phyloP scores from a whole-genome alignment of 2,888 invertebrate species.

The Diarsia mendica region DNA sequence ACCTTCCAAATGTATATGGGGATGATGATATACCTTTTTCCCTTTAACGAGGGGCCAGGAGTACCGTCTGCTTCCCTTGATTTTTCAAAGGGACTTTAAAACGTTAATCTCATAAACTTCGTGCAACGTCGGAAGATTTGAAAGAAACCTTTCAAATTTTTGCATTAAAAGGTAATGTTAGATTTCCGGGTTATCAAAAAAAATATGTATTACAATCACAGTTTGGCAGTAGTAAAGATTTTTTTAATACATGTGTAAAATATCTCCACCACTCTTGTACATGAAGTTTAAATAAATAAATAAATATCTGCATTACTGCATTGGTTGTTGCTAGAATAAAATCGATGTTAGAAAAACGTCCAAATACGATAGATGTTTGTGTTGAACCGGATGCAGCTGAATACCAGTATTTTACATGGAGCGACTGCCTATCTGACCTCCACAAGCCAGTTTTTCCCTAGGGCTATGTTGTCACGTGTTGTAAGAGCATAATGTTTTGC shows the following conservation, averaged over 20 bases:
- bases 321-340: neutral
- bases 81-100: conserved; percentile 59
- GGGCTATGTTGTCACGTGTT: too few relatives aligned
- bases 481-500: too few relatives aligned
- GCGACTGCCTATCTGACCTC: too few relatives aligned
- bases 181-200: neutral
- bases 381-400: too few relatives aligned
- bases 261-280: too few relatives aligned
- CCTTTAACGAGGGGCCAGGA: conserved; percentile 43
- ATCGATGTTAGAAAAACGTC: neutral
- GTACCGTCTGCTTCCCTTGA: conserved; percentile 42
- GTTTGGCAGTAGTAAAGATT: neutral
- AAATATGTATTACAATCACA: neutral
- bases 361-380: neutral
- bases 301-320: too few relatives aligned
- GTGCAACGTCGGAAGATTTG: conserved; percentile 40
- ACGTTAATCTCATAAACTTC: conserved; percentile 60
- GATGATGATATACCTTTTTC: conserved; percentile 33
- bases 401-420: too few relatives aligned
- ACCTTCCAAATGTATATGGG: conserved; percentile 26
- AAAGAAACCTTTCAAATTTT: conserved; percentile 36
- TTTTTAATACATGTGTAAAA: too few relatives aligned
- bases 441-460: too few relatives aligned
- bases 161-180: conserved; percentile 35
- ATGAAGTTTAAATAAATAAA: too few relatives aligned